Conservation (phyloP, 2,113 vertebrate genomes). For the Sylvia atricapilla region DNA sequence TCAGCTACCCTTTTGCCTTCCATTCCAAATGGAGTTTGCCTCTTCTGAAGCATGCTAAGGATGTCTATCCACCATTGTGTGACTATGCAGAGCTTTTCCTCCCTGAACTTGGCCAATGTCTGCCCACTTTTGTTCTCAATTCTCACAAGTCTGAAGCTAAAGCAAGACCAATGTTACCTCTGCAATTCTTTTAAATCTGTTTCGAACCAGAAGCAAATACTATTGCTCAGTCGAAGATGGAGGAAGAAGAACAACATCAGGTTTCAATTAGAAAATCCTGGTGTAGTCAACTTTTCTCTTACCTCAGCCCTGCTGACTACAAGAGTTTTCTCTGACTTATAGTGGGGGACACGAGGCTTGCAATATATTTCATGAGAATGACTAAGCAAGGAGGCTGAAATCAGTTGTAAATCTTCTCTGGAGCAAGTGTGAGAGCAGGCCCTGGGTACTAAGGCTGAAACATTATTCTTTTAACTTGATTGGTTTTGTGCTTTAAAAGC, state of each 20-base stretch:
- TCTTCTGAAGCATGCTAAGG: neutral
- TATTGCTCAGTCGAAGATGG: neutral
- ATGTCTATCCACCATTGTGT: neutral
- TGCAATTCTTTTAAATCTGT: neutral
- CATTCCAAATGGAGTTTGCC: neutral
- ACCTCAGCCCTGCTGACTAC: neutral
- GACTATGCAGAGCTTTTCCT: neutral
- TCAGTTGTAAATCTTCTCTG: neutral
- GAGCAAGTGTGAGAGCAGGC: neutral
- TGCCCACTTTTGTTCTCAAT: neutral
- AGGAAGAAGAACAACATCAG: neutral
- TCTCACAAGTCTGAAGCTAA: neutral
- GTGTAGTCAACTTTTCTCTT: neutral
- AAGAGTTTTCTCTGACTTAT: neutral
- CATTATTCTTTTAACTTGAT: constrained; percentile 29
- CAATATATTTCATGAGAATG: neutral
- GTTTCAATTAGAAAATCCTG: neutral
- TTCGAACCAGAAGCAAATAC: neutral
- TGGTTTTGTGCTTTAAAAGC: neutral
- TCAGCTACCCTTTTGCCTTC: neutral
- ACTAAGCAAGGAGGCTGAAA: neutral
- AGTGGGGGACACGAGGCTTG: neutral
- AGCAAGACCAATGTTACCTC: neutral
- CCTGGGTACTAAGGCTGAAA: neutral
- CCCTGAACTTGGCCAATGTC: neutral